Conservation (phyloP, 2,113 vertebrate genomes). For the Meleagris gallopavo region DNA sequence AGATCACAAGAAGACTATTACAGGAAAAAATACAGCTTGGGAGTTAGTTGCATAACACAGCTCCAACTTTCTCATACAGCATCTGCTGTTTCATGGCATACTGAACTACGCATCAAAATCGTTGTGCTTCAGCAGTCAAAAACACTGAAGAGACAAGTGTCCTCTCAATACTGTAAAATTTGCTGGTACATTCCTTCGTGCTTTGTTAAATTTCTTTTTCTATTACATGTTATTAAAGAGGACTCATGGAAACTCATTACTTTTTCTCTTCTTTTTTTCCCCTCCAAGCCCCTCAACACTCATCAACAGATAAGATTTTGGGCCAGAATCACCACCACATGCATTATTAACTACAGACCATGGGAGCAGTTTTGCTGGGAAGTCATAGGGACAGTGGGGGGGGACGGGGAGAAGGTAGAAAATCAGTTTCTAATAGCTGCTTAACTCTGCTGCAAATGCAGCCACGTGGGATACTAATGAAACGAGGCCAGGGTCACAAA, state of each 20-base stretch:
- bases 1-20: not conserved
- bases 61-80: not conserved
- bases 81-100: not conserved
- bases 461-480: slow-evolving; percentile 46
- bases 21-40: not conserved
- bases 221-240: not conserved
- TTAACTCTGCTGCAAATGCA: slow-evolving; percentile 33
- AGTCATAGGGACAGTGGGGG: not conserved
- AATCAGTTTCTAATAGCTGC: not conserved
- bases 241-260: not conserved
- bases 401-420: not conserved
- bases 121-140: not conserved
- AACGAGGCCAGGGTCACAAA: slow-evolving; percentile 51
- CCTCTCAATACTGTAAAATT: not conserved
- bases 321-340: not conserved
- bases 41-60: not conserved
- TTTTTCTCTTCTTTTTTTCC: not conserved
- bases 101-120: not conserved
- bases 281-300: not conserved
- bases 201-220: not conserved
- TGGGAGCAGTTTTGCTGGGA: not conserved
- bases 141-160: not conserved
- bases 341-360: not conserved
- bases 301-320: not conserved
- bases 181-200: not conserved